Base-by-base conservation (phyloP, 2,888 invertebrate species). In the Anagyrus pseudococci region DNA sequence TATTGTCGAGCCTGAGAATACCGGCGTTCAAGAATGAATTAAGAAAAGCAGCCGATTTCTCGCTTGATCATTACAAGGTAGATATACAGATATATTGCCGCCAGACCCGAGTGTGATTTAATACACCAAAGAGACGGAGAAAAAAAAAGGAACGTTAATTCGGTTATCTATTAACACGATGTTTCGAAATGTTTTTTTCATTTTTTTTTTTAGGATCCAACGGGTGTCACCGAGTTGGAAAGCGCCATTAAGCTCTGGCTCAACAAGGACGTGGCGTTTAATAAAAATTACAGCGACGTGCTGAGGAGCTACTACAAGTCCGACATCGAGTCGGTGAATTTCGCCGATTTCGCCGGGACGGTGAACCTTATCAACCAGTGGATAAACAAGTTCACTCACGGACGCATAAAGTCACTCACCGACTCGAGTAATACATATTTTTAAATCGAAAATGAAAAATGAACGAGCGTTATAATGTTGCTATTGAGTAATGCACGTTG, bases 281-380 rank as follows among this genome's bases (percentile, higher is more conserved):
- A 80, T 6, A 78, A 79, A 10, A 77, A 82, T 8, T 90, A 84
- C 66, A 81, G 79, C 59, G 71, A 75, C 2, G 76, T 79, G 55
- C 71, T 87, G 29, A 74, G 75, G n/a, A 70, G 77, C 1, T 75
- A 83, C 57, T 90, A 88, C 71, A 75, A 76, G 2, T 82, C 86
- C 0, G 83, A 85, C 25, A 70, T 88, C 0, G 72, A 77, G 6
- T 71, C 73, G 3, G 66, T 88, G 0, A 83, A 89, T 75, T 89
- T 88, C 69, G 69, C 64, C 0, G 77, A 87, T 58, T 68, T 83
- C 0, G 68, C 70, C 0, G 67, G 64, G 7, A 80, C 87, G 0
- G 82, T 84, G 0, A 68, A 77, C 2, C 62, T 69, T 0, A 86
- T 91, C 29, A 90, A 91, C 71, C 72, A 75, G 3, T 90, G 89